Conservation (phyloP, 2,797 vertebrate genomes). For the Natrix natrix region DNA sequence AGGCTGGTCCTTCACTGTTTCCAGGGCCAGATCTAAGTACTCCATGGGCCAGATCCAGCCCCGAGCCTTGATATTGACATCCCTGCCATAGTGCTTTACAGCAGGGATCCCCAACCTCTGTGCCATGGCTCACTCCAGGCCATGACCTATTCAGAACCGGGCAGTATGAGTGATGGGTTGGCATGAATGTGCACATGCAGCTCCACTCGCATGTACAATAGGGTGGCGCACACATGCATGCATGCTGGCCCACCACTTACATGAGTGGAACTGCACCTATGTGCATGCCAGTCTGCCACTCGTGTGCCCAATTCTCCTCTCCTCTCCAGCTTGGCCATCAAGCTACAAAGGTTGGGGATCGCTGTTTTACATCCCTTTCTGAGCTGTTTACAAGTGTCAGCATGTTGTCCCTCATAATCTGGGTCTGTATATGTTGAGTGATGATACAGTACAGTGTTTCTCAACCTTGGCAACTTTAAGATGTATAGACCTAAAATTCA, state of each 20-base stretch:
- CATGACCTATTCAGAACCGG: background rate
- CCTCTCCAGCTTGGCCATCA: background rate
- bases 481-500: background rate
- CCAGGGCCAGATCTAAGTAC: too few relatives aligned
- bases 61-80: too few relatives aligned
- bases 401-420: background rate
- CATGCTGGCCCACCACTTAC: background rate
- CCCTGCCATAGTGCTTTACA: background rate
- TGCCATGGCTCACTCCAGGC: background rate
- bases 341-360: background rate
- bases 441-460: background rate
- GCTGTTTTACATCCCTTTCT: background rate
- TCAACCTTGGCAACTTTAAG: background rate
- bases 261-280: background rate
- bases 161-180: accelerated
- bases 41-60: too few relatives aligned
- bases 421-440: background rate
- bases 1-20: too few relatives aligned
- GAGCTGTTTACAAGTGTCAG: background rate
- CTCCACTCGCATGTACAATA: background rate
- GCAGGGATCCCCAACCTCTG: background rate
- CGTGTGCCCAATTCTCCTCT: accelerated
- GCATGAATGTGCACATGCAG: too few relatives aligned
- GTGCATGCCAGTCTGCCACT: background rate
- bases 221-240: too few relatives aligned